Percentiles rank a stretch among this genome's conserved stretches.
These are phyloP conservation scores for Bradypodion pumilum DNA, from an alignment of 2,797 vertebrate genomes.

Conservation along the genomic window DNA sequence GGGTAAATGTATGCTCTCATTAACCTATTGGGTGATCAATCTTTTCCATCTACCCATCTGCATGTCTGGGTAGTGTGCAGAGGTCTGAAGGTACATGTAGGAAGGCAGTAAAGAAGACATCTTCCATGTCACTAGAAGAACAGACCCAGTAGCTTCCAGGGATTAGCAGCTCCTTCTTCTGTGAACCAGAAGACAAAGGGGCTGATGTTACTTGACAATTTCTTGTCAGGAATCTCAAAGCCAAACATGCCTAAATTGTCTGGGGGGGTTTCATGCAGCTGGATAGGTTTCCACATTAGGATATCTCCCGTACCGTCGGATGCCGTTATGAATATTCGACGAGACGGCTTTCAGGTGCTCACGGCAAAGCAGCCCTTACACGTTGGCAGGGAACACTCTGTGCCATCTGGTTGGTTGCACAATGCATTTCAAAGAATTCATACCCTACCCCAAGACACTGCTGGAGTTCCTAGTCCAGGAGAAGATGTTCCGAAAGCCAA, in stretches of 20 bases:
- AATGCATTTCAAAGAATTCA: not conserved
- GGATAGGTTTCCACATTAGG: constrained; percentile 21
- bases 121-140: too few relatives aligned
- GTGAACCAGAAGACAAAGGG: not conserved
- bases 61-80: not conserved
- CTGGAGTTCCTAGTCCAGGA: constrained; percentile 35
- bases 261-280: constrained; percentile 1
- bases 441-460: constrained; percentile 42
- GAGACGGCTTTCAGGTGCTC: constrained; percentile 39
- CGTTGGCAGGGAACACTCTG: constrained; percentile 55
- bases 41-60: too few relatives aligned
- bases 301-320: constrained; percentile 33
- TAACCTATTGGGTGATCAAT: too few relatives aligned
- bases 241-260: not conserved
- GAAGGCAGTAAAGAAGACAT: too few relatives aligned
- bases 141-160: not conserved
- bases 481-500: too few relatives aligned
- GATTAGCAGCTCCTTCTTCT: not conserved
- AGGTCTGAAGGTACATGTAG: too few relatives aligned
- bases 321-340: constrained; percentile 38
- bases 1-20: too few relatives aligned
- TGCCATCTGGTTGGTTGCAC: constrained; percentile 55
- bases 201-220: not conserved
- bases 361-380: constrained; percentile 27
- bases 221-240: constrained; percentile 13